Conservation (phyloP, 2,888 invertebrate species). For the Adineta ricciae region DNA sequence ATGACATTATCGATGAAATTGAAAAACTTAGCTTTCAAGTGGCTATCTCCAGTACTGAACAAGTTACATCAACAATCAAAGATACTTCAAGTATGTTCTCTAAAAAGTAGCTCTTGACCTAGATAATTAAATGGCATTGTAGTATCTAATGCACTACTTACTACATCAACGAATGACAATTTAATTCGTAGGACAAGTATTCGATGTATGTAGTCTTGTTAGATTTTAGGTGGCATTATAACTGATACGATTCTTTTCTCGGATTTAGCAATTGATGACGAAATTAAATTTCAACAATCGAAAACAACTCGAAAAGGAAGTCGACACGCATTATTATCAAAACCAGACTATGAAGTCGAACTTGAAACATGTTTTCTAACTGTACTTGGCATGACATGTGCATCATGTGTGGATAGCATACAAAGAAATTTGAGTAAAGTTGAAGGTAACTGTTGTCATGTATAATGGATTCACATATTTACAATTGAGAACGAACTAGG, state of each 20-base stretch:
- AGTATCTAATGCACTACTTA: no score
- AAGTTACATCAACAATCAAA: not conserved
- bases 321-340: not conserved
- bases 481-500: constrained; percentile 51
- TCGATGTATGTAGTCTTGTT: no score
- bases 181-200: no score
- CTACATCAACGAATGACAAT: no score
- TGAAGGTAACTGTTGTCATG: constrained; percentile 43
- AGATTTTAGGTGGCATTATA: no score
- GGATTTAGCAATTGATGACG: not conserved
- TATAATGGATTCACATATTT: not conserved
- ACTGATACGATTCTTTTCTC: no score
- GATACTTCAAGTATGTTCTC: not conserved
- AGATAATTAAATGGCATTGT: no score
- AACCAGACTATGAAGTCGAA: not conserved
- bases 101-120: no score
- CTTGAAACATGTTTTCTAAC: constrained; percentile 4
- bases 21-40: not conserved
- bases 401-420: constrained; percentile 51
- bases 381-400: constrained; percentile 52
- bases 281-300: not conserved
- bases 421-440: constrained; percentile 39
- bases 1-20: not conserved
- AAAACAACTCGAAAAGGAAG: not conserved
- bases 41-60: not conserved